Conservation (phyloP, 2,113 vertebrate species). For the Melozone crissalis region DNA sequence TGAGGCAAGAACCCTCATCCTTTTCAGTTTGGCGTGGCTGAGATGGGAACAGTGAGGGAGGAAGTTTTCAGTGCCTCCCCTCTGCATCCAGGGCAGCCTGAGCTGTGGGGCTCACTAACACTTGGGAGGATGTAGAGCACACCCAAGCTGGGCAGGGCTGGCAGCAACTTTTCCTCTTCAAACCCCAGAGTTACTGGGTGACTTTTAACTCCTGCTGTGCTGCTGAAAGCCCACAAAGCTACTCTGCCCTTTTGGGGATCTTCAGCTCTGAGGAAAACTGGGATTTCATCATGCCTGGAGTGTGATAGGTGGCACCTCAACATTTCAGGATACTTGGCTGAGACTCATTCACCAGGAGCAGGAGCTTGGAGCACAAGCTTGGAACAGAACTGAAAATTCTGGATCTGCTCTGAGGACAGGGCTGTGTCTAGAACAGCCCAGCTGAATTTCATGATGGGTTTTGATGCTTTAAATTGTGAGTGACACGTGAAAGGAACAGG, state of each 20-base stretch:
- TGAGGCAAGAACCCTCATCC: not conserved
- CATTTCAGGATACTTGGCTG: not conserved
- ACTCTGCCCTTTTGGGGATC: not conserved
- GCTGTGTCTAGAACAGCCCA: not conserved
- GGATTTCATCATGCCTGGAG: not conserved
- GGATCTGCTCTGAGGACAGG: not conserved
- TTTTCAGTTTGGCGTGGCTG: not conserved
- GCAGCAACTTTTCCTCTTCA: not conserved
- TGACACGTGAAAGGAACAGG: not conserved
- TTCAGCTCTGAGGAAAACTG: not conserved
- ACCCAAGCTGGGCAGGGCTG: not conserved
- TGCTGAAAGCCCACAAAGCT: not conserved
- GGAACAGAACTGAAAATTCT: not conserved
- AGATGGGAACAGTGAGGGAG: fast-evolving
- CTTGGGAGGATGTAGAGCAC: not conserved
- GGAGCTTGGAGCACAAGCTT: not conserved
- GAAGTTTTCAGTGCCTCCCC: not conserved
- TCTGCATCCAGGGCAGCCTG: not conserved
- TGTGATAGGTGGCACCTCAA: not conserved
- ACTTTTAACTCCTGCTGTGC: not conserved
- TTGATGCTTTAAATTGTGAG: not conserved
- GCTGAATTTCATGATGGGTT: not conserved
- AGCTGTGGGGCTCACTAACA: not conserved
- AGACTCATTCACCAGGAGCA: not conserved
- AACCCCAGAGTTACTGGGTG: not conserved